Evolutionary conservation across 2,113 vertebrate species (phyloP).

Genomic region (Phalacrocorax aristotelis): DNA sequence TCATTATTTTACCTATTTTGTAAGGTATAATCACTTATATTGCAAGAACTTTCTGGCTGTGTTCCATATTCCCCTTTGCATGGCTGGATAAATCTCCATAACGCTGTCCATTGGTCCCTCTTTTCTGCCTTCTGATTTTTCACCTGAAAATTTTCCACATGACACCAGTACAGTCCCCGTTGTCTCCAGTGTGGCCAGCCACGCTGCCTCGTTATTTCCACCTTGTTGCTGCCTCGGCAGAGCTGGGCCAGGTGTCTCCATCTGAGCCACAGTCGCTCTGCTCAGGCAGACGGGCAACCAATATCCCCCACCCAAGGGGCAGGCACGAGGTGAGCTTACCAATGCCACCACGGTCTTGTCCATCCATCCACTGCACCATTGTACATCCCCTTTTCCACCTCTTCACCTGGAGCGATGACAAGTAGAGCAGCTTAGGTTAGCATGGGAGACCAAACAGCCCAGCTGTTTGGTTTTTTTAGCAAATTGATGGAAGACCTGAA

Average conservation of each 20-base stretch:
- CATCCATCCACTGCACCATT: background rate
- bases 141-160: background rate
- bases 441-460: background rate
- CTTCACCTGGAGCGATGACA: background rate
- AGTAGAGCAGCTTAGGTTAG: background rate
- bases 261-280: background rate
- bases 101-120: background rate
- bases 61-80: background rate
- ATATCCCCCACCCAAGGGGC: background rate
- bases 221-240: background rate
- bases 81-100: background rate
- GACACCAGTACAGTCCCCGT: background rate
- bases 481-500: background rate
- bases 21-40: background rate
- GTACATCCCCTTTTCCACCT: background rate
- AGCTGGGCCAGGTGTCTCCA: background rate
- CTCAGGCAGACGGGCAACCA: background rate
- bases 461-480: background rate
- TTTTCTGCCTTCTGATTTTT: background rate
- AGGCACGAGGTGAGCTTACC: background rate
- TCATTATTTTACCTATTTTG: background rate
- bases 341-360: background rate
- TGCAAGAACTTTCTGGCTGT: background rate
- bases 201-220: accelerated
- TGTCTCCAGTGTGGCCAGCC: background rate